A percentile compares a stretch with the other conserved stretches of the same genome.
phyloP scores from a whole-genome alignment of 2,113 vertebrate species.

The Xenopus borealis region DNA sequence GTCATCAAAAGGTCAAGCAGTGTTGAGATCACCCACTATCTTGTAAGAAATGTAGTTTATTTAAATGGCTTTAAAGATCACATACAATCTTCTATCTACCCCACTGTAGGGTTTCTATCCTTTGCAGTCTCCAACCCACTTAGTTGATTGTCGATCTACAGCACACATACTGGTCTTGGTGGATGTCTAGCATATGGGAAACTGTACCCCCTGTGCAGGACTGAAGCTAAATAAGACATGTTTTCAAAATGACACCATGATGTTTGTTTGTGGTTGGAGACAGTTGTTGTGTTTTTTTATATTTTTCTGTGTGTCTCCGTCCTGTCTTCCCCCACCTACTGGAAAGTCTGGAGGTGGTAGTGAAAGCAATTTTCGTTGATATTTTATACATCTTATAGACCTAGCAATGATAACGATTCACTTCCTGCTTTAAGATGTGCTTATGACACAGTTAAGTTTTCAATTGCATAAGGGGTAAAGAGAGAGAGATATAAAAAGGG shows the following conservation, averaged over 20 bases:
- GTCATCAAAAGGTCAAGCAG: no score
- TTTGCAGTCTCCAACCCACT: no score
- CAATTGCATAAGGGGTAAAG: background rate
- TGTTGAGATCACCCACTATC: no score
- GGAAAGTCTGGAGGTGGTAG: slow-evolving; percentile 55
- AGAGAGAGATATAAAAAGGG: background rate
- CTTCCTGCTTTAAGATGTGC: slow-evolving; percentile 30
- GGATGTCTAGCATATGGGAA: no score
- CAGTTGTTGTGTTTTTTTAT: slow-evolving; percentile 43
- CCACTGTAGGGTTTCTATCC: no score
- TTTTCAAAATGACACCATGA: slow-evolving; percentile 27
- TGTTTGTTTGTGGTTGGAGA: slow-evolving; percentile 29
- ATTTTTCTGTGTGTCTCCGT: slow-evolving; percentile 33
- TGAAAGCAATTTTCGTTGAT: slow-evolving; percentile 49
- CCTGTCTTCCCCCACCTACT: slow-evolving; percentile 48
- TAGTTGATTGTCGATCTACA: no score
- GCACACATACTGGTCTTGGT: no score
- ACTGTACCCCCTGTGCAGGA: background rate
- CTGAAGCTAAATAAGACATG: background rate
- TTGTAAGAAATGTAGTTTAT: no score
- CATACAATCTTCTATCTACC: no score
- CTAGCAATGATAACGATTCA: slow-evolving; percentile 22
- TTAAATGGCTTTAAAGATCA: no score
- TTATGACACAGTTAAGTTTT: slow-evolving; percentile 9
- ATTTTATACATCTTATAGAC: slow-evolving; percentile 21